Evolutionary conservation across 2,797 vertebrate species (phyloP).

Genomic region (Centropyge bicolor): DNA sequence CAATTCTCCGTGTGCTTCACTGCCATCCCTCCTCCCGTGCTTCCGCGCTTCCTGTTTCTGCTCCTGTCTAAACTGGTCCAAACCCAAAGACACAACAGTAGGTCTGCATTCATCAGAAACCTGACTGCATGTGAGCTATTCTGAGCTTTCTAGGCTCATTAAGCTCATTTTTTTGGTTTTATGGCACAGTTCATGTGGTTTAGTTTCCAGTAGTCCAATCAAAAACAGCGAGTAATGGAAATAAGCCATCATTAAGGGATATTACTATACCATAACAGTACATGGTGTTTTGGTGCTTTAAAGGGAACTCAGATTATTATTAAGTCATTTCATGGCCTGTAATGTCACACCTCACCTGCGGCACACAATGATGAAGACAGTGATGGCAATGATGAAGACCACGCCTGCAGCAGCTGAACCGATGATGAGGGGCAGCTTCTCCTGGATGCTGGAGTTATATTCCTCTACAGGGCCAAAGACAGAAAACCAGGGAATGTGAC

Average conservation of each 20-base stretch:
- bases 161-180: background rate
- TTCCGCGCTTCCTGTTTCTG: too few species aligned
- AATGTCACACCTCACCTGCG: slow-evolving; percentile 86
- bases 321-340: background rate
- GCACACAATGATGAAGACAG: slow-evolving; percentile 92
- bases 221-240: background rate
- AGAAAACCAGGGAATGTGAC: background rate
- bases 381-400: slow-evolving; percentile 93
- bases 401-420: slow-evolving; percentile 93
- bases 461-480: slow-evolving; percentile 84
- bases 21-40: too few species aligned
- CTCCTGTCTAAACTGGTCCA: too few species aligned
- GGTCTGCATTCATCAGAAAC: background rate
- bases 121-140: too few species aligned
- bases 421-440: slow-evolving; percentile 96
- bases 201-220: background rate
- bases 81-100: too few species aligned
- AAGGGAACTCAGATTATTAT: background rate
- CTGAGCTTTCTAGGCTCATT: background rate
- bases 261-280: background rate
- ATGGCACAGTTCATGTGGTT: background rate
- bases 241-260: background rate
- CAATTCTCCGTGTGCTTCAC: too few species aligned
- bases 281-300: background rate
- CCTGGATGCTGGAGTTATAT: slow-evolving; percentile 94